Conservation (phyloP, 2,113 vertebrate species). For the Rhea americana region DNA sequence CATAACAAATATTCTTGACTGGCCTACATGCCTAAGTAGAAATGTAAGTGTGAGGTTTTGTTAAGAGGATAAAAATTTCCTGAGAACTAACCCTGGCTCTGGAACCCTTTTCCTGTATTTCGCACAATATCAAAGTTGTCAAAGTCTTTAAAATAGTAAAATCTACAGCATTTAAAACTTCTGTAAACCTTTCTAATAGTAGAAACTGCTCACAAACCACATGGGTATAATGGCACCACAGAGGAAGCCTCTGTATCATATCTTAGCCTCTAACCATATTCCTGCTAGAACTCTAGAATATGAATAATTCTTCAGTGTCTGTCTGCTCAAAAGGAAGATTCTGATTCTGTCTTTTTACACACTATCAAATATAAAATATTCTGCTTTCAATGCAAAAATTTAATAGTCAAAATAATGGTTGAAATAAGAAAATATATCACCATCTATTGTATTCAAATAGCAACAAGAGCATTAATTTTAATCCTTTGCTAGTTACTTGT, state of each 20-base stretch:
- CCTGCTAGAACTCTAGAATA: neutral
- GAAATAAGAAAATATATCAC: slow-evolving; percentile 55
- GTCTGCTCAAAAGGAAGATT: neutral
- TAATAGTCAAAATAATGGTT: slow-evolving; percentile 15
- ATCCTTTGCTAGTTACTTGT: slow-evolving; percentile 5
- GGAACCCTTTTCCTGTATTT: neutral
- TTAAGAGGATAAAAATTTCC: neutral
- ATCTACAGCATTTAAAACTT: neutral
- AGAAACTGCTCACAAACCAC: neutral
- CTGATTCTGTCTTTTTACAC: slow-evolving; percentile 8
- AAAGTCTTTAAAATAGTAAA: neutral
- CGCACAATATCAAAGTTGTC: neutral
- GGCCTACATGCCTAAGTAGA: neutral
- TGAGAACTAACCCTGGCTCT: neutral
- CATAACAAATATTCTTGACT: neutral
- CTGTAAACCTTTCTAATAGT: neutral
- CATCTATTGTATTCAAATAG: slow-evolving; percentile 13
- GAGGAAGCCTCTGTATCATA: neutral
- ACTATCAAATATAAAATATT: slow-evolving; percentile 23
- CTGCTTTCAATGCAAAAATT: slow-evolving; percentile 57
- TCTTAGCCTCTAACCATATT: neutral
- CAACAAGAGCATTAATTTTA: slow-evolving; percentile 28
- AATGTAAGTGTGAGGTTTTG: neutral
- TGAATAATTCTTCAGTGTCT: neutral
- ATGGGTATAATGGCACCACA: neutral